Conservation (phyloP, 2,888 invertebrate genomes). For the Eupithecia exiguata region DNA sequence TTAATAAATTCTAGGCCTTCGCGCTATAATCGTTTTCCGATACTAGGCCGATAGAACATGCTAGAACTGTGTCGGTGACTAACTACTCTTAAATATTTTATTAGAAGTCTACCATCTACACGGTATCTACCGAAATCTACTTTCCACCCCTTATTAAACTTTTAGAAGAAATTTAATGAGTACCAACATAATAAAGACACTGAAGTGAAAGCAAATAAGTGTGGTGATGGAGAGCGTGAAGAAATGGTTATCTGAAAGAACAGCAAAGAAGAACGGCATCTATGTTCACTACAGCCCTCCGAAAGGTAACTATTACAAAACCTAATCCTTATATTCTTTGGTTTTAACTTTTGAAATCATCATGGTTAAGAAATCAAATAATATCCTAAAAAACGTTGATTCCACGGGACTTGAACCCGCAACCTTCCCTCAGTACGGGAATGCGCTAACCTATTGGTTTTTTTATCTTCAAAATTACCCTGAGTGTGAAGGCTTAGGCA, state of each 20-base stretch:
- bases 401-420: too few species aligned
- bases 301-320: conserved; percentile 77
- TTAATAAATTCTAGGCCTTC: conserved; percentile 14
- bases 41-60: conserved; percentile 34
- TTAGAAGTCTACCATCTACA: conserved; percentile 56
- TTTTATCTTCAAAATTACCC: too few species aligned
- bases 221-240: conserved; percentile 67
- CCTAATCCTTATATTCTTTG: not conserved
- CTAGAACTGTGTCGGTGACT: conserved; percentile 59
- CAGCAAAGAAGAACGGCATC: conserved; percentile 76
- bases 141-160: not conserved
- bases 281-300: conserved; percentile 87
- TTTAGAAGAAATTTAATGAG: conserved; percentile 5
- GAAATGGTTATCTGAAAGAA: conserved; percentile 65
- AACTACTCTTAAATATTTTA: conserved; percentile 68
- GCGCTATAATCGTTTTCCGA: conserved; percentile 22
- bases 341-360: too few species aligned
- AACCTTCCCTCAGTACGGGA: too few species aligned
- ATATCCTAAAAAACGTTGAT: too few species aligned
- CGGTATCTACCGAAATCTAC: conserved; percentile 38
- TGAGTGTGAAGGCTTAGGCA: too few species aligned
- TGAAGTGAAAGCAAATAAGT: not conserved
- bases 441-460: too few species aligned
- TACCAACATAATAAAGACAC: not conserved
- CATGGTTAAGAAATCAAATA: too few species aligned